Evolutionary conservation across 2,888 invertebrate genomes (phyloP).

Genomic region (Coenonympha arcania): DNA sequence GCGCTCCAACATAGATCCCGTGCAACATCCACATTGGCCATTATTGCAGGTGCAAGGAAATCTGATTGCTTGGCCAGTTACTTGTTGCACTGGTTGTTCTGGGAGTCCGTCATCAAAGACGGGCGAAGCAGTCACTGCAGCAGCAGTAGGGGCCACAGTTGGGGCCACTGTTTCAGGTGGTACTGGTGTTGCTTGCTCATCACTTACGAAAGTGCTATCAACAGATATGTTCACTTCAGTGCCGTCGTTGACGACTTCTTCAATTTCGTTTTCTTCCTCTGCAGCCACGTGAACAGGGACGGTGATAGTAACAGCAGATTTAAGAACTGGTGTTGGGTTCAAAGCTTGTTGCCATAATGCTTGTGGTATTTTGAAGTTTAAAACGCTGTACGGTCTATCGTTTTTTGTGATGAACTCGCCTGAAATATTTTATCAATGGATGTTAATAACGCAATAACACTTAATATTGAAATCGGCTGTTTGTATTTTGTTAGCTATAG

Average conservation of each 20-base stretch:
- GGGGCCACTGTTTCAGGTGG: constrained; percentile 22
- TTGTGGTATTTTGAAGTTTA: constrained; percentile 52
- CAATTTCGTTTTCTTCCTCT: constrained; percentile 36
- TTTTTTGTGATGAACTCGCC: constrained; percentile 30
- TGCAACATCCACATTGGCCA: constrained; percentile 81
- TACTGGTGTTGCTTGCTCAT: constrained; percentile 31
- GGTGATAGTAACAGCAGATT: constrained; percentile 57
- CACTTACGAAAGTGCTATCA: constrained; percentile 29
- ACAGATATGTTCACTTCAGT: constrained; percentile 35
- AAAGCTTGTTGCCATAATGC: constrained; percentile 55
- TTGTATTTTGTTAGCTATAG: not conserved
- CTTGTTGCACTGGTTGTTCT: constrained; percentile 35
- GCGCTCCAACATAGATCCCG: constrained; percentile 76
- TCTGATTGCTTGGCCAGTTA: constrained; percentile 64
- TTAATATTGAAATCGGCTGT: too few species aligned
- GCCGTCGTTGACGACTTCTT: constrained; percentile 33
- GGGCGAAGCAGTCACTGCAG: constrained; percentile 37
- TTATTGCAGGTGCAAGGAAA: constrained; percentile 76
- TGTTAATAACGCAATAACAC: too few species aligned
- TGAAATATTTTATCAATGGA: constrained; percentile 20
- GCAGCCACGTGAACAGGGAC: constrained; percentile 59
- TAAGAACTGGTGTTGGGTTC: constrained; percentile 55
- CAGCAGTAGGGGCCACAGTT: too few species aligned
- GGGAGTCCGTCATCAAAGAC: constrained; percentile 37
- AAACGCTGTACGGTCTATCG: constrained; percentile 49